phyloP scores from a whole-genome alignment of 2,888 invertebrate species.

The Argynnis bischoffii region DNA sequence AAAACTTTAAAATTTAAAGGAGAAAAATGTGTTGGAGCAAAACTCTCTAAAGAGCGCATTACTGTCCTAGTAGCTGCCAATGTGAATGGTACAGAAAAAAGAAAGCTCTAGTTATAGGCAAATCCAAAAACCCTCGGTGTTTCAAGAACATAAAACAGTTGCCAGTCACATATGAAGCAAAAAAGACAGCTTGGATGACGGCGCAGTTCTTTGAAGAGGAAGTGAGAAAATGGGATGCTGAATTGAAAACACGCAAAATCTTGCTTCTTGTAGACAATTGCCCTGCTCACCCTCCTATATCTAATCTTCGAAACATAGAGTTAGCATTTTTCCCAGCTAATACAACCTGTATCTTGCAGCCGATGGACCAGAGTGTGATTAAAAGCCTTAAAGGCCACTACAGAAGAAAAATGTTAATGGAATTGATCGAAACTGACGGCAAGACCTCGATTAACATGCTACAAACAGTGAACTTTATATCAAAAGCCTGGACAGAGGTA shows the following conservation, averaged over 20 bases:
- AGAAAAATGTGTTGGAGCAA: conserved; percentile 25
- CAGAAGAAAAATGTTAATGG: conserved; percentile 45
- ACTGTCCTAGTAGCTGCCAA: conserved; percentile 48
- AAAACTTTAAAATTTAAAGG: conserved; percentile 40
- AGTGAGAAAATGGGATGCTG: conserved; percentile 43
- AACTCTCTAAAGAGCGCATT: conserved; percentile 45
- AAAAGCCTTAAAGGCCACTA: conserved; percentile 46
- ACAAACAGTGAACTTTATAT: conserved; percentile 42
- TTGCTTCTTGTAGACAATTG: conserved; percentile 45
- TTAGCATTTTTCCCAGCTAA: conserved; percentile 33
- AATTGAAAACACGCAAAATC: conserved; percentile 45
- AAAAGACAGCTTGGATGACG: conserved; percentile 50
- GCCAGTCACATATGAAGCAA: conserved; percentile 46
- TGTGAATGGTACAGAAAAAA: conserved; percentile 42
- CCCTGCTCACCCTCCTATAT: conserved; percentile 44
- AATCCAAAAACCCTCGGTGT: conserved; percentile 49
- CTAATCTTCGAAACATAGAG: conserved; percentile 39
- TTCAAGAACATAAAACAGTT: conserved; percentile 49
- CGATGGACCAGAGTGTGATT: conserved; percentile 47
- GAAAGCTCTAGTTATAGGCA: conserved; percentile 46
- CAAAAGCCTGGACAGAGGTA: conserved; percentile 41
- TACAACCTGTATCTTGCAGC: conserved; percentile 47
- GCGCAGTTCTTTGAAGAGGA: conserved; percentile 44
- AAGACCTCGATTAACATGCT: conserved; percentile 43
- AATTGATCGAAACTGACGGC: conserved; percentile 33